Conservation (phyloP, 2,113 vertebrate genomes). For the Microcebus ravelobensis region DNA sequence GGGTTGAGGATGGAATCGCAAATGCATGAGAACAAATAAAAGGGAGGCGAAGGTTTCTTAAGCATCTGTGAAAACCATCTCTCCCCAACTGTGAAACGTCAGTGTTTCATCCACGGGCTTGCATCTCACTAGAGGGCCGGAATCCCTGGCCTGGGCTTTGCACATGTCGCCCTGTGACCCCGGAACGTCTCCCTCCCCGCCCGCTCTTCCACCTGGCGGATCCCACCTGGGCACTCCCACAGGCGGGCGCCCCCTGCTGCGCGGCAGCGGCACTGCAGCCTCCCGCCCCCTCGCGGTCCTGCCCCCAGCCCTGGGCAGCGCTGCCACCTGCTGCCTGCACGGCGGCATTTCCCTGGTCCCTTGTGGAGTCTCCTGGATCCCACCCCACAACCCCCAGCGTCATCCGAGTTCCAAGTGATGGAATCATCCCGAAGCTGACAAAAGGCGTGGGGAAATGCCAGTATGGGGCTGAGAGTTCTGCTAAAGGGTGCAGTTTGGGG, state of each 20-base stretch:
- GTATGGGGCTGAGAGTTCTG: neutral
- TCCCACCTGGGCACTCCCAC: neutral
- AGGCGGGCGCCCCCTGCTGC: neutral
- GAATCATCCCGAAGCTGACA: neutral
- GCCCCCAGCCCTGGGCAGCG: neutral
- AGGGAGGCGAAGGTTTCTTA: neutral
- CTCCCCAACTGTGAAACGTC: neutral
- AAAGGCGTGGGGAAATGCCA: neutral
- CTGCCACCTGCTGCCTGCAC: conserved; percentile 43
- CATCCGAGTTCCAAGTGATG: neutral
- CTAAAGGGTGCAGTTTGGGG: too few species aligned
- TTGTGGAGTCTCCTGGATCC: neutral
- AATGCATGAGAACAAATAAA: neutral
- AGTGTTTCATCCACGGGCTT: neutral
- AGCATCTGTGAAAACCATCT: rapidly evolving
- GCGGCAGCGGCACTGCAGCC: neutral
- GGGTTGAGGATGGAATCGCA: neutral
- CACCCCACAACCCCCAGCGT: rapidly evolving
- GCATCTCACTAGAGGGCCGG: neutral
- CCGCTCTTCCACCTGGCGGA: too few species aligned
- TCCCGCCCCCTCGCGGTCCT: rapidly evolving
- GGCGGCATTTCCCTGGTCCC: neutral
- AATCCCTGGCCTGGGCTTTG: neutral
- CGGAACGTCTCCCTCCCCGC: too few species aligned
- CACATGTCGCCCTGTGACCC: neutral